Conservation (phyloP, 2,113 vertebrate genomes). For the Cochlearius cochlearius region DNA sequence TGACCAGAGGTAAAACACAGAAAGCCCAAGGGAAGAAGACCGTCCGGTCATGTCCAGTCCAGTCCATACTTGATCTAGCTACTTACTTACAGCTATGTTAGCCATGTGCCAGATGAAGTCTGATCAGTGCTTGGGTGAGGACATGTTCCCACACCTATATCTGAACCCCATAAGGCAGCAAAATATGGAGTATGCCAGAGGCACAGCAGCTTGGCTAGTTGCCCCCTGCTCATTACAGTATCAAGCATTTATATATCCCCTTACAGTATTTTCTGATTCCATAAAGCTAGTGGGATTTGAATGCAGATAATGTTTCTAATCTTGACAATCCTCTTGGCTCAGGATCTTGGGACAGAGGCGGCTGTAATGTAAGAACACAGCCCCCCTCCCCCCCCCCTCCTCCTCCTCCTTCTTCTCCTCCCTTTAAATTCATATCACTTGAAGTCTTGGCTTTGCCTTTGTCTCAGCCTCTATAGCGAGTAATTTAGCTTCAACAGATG, state of each 20-base stretch:
- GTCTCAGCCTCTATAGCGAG: not conserved
- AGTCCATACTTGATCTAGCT: not conserved
- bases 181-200: not conserved
- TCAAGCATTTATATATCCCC: slow-evolving; percentile 20
- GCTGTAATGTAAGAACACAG: slow-evolving; percentile 32
- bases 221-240: slow-evolving; percentile 37
- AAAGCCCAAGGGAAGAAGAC: not conserved
- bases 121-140: not conserved
- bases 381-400: not conserved
- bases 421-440: not conserved
- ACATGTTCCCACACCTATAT: not conserved
- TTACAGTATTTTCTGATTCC: slow-evolving; percentile 43
- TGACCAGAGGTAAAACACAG: not conserved
- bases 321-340: slow-evolving; percentile 39
- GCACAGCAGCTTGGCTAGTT: not conserved
- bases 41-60: not conserved
- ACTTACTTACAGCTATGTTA: not conserved
- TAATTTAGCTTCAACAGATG: slow-evolving; percentile 38
- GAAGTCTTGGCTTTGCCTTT: not conserved
- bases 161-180: not conserved
- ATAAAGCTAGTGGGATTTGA: slow-evolving; percentile 27
- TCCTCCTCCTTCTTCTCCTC: not conserved
- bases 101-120: not conserved
- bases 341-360: not conserved
- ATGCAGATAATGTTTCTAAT: slow-evolving; percentile 37